Percentiles rank a stretch among this genome's conserved stretches.
Conservation (phyloP, 2,888 invertebrate species). For the Cerastoderma edule region DNA sequence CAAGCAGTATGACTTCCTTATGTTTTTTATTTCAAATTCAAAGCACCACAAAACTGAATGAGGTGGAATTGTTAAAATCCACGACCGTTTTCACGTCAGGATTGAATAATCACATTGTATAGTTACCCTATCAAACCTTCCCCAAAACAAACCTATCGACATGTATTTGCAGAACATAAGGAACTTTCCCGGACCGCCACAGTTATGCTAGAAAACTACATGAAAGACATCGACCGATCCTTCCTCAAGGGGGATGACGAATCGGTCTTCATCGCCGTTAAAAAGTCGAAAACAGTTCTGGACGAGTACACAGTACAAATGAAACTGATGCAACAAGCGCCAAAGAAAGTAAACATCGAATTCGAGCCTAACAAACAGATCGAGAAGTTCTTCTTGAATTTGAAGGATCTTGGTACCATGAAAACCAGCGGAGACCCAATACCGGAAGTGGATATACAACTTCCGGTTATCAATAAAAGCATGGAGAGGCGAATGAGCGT, state of each 20-base stretch:
- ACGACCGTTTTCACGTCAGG: no score
- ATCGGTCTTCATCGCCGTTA: slow-evolving; percentile 38
- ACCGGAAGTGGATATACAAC: slow-evolving; percentile 20
- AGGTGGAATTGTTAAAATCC: not conserved
- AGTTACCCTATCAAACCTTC: no score
- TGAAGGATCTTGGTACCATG: slow-evolving; percentile 47
- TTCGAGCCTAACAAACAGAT: slow-evolving; percentile 45
- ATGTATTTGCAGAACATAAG: slow-evolving; percentile 37
- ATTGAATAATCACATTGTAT: no score
- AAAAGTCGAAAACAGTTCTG: slow-evolving; percentile 40
- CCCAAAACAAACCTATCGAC: no score
- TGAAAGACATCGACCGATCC: slow-evolving; percentile 43
- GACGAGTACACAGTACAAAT: slow-evolving; percentile 41
- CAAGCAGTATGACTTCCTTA: no score
- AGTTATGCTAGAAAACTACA: slow-evolving; percentile 39
- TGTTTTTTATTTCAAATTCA: no score
- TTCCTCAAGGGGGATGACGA: slow-evolving; percentile 47
- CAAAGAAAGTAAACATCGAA: slow-evolving; percentile 38
- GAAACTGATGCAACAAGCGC: slow-evolving; percentile 36
- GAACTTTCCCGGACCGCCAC: slow-evolving; percentile 40
- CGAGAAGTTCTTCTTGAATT: slow-evolving; percentile 50
- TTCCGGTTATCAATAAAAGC: slow-evolving; percentile 10
- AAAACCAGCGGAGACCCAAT: slow-evolving; percentile 32
- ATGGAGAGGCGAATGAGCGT: slow-evolving; percentile 26
- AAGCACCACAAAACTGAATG: not conserved